Evolutionary conservation across 2,113 vertebrate species (phyloP), one percentile per base, ranked within the genome.

Genomic region (Chrysemys picta): DNA sequence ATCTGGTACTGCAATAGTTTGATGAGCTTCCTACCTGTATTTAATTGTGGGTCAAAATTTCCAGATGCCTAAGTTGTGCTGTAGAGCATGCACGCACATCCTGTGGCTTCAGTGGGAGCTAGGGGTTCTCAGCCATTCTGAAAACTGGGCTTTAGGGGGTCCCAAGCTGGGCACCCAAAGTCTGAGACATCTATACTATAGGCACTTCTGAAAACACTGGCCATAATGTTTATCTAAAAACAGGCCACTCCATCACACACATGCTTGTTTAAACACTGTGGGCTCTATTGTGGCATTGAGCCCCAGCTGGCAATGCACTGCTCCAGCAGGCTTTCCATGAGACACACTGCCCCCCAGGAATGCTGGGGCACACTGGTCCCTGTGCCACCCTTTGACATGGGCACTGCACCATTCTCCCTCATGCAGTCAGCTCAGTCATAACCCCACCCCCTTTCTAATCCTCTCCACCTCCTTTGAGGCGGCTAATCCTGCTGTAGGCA

Each of bases 211-310:
- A 79, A 91, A 82, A 49, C 1, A 5, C 1, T 4, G 6, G 14
- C 81, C 79, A 90, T n/a, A 87, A 72, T 21, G 19, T 72, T 38
- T 38, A n/a, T 35, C n/a, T 38, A 72, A 38, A 72, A 89, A 22
- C 2, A 35, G 85, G 4, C 4, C 65, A 2, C 21, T 65, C 27
- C 29, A 45, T 25, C 3, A 90, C 10, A 80, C 14, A 75, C 21
- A 72, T 12, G 3, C 5, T 4, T 14, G 4, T 75, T 38, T 69
- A n/a, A 56, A 10, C 3, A n/a, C 25, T 21, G 0, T 8, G 14
- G 1, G 86, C 10, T 31, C 1, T 10, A 12, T 12, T 24, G 42
- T 0, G 0, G 65, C 76, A 53, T 27, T 29, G 42, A 86, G 17
- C 2, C 8, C 22, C 82, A 65, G 24, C 85, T 85, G 56, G 24